A percentile compares a stretch with the other conserved stretches of the same genome.
Evolutionary conservation across 1,140 invertebrate species (phyloP).

Genomic region (Drosophila arawakana): DNA sequence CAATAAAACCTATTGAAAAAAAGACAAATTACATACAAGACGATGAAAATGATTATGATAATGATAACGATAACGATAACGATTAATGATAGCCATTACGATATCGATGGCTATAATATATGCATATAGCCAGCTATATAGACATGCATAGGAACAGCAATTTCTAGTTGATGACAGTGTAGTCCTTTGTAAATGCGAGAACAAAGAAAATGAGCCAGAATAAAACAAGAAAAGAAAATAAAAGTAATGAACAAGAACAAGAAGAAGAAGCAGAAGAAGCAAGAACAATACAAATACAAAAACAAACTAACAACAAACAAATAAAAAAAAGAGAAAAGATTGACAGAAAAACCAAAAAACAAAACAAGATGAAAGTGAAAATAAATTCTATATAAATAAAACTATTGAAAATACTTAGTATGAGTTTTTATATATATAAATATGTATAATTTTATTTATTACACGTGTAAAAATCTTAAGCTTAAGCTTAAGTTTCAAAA

Average conservation of each 20-base stretch:
- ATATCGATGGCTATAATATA: constrained; percentile 11
- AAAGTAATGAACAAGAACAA: constrained; percentile 17
- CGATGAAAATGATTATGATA: constrained; percentile 5
- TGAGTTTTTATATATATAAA: constrained; percentile 7
- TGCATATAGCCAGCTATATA: constrained; percentile 70
- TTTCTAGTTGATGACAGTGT: constrained; percentile 85
- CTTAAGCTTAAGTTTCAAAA: no score
- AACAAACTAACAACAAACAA: constrained; percentile 48
- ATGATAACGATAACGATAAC: background rate
- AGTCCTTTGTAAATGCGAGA: constrained; percentile 10
- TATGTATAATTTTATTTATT: no score
- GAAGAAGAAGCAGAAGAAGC: background rate
- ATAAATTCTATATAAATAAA: constrained; percentile 82
- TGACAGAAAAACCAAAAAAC: constrained; percentile 24
- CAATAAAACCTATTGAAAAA: constrained; percentile 14
- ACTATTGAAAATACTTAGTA: constrained; percentile 71
- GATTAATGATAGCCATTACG: background rate
- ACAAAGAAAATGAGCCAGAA: constrained; percentile 36
- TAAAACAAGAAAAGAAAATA: constrained; percentile 40
- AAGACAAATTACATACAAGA: constrained; percentile 18
- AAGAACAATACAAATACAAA: constrained; percentile 80
- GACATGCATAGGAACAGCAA: constrained; percentile 75
- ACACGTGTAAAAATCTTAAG: no score
- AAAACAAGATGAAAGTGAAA: constrained; percentile 84
- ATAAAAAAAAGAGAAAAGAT: constrained; percentile 30